Conservation (phyloP, 1,140 invertebrate species). For the Drosophila busckii region DNA sequence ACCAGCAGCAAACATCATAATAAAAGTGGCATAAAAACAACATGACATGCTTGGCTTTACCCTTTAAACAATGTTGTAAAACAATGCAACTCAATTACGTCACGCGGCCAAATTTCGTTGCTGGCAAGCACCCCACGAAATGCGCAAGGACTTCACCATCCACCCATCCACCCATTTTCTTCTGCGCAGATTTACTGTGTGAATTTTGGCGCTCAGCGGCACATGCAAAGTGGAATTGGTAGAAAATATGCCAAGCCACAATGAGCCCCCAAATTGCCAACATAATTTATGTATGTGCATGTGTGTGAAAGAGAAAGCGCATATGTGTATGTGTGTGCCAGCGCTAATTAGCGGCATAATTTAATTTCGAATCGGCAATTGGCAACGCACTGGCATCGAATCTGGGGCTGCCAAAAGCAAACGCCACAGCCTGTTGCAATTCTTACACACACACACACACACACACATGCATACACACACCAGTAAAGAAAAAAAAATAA, state of each 20-base stretch:
- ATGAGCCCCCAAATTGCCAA: conserved; percentile 65
- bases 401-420: too few relatives aligned
- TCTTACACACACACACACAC: background rate
- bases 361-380: conserved; percentile 64
- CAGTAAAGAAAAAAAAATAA: too few relatives aligned
- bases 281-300: conserved; percentile 53
- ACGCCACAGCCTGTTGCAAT: too few relatives aligned
- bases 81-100: conserved; percentile 70
- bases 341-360: conserved; percentile 68
- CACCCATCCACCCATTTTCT: background rate
- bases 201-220: conserved; percentile 36
- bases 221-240: conserved; percentile 22
- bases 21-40: background rate
- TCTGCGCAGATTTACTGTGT: conserved; percentile 48
- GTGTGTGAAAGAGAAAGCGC: conserved; percentile 6
- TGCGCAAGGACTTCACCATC: background rate
- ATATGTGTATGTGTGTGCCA: conserved; percentile 17
- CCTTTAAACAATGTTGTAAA: conserved; percentile 16
- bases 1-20: conserved; percentile 2
- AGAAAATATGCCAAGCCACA: conserved; percentile 51
- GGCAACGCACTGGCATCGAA: conserved; percentile 17
- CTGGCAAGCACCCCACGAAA: background rate
- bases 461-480: background rate
- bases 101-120: conserved; percentile 30
- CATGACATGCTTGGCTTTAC: too few relatives aligned